phyloP scores from a whole-genome alignment of 2,888 invertebrate genomes.

The Sympetrum striolatum region DNA sequence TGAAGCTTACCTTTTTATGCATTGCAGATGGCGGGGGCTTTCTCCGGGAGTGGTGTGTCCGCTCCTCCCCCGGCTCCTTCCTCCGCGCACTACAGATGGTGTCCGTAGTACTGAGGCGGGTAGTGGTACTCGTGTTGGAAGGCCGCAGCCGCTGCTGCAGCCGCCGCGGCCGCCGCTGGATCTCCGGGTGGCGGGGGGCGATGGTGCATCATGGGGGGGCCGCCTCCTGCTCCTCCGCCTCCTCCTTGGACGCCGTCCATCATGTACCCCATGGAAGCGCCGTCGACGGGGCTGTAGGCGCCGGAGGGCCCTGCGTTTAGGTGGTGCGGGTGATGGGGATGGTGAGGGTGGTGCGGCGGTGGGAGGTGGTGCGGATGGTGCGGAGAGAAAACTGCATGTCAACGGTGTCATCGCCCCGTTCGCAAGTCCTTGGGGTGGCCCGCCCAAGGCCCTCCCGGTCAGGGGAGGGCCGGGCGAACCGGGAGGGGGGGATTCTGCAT shows the following conservation, averaged over 20 bases:
- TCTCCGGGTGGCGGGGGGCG: constrained; percentile 38
- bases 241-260: constrained; percentile 68
- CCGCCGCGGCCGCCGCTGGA: constrained; percentile 23
- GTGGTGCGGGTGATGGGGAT: constrained; percentile 24
- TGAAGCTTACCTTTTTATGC: constrained; percentile 5
- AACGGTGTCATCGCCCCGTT: constrained; percentile 67
- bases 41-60: background rate
- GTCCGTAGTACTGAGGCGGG: constrained; percentile 91
- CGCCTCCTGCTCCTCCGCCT: constrained; percentile 3
- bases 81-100: constrained; percentile 74
- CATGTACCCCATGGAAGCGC: constrained; percentile 97
- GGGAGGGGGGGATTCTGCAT: constrained; percentile 49
- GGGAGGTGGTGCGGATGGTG: constrained; percentile 58
- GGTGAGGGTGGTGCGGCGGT: background rate
- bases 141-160: constrained; percentile 70
- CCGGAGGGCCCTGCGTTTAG: constrained; percentile 85
- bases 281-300: constrained; percentile 90
- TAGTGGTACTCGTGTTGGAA: constrained; percentile 95
- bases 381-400: constrained; percentile 83
- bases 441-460: constrained; percentile 47
- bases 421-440: constrained; percentile 56
- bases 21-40: constrained; percentile 1
- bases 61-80: background rate
- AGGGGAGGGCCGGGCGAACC: constrained; percentile 46
- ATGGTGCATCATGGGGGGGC: constrained; percentile 25